Evolutionary conservation across 1,140 invertebrate genomes (phyloP), one percentile per base, ranked within the genome.

Genomic region (Stratiolaelaps scimitus): DNA sequence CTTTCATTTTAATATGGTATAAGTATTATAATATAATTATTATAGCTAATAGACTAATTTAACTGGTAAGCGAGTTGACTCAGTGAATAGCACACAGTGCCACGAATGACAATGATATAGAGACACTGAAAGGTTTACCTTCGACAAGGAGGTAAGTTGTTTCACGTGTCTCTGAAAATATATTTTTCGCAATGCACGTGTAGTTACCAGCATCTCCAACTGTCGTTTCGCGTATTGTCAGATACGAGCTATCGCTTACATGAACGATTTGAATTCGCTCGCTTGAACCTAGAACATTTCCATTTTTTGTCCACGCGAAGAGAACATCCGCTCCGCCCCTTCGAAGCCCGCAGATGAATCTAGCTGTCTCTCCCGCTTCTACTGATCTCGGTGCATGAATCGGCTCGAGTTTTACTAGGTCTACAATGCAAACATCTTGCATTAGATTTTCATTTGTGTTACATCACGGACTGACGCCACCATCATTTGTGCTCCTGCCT

Each of bases 111-210:
- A 40, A 40, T 40, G 4, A 40, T 40, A 40, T 40, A 10, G 5
- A 6, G 4, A 40, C 34, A 40, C 34, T 40, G 34, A 40, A 40
- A 40, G 34, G 34, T 40, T 40, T 40, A 60, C 53, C 53, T 20
- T 60, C 53, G 15, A 60, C 53, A 19, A 15, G 15, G 17, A 60
- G 10, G 26, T 17, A 26, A 60, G 53, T 34, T 26, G 15, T 60
- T 26, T 60, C 53, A 29, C 53, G 53, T 5, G 53, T 34, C 34
- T 60, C 53, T 29, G 53, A 60, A 26, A 60, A 60, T 6, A 23
- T 1, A 26, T 60, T 60, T 23, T 60, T 60, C 23, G 53, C 53
- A 17, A 20, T 20, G 10, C 53, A 60, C 17, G 53, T 60, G 53
- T 60, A 60, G 53, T 34, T 60, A 2, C 53, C 53, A 26, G 53